Evolutionary conservation across 2,888 invertebrate species (phyloP).

Genomic region (Dicyrtomina minuta): DNA sequence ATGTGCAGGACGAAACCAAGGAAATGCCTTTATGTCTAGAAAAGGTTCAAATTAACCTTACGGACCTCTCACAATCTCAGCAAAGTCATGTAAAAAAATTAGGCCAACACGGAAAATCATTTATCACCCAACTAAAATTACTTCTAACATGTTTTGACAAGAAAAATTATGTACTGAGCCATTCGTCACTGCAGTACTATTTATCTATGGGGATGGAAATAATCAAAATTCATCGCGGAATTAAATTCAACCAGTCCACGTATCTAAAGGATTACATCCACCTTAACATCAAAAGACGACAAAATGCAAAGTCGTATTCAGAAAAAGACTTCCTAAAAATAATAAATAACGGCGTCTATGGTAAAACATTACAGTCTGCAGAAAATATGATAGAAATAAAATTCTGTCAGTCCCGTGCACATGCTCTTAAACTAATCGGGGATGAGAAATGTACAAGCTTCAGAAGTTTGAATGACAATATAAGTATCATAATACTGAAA

Average conservation of each 20-base stretch:
- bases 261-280: background rate
- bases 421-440: no score
- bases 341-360: no score
- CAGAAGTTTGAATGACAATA: no score
- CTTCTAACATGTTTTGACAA: slow-evolving; percentile 2
- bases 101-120: background rate
- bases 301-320: background rate
- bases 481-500: no score
- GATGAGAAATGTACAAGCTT: no score
- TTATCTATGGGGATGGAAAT: background rate
- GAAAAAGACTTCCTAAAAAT: no score
- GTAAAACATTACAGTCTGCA: no score
- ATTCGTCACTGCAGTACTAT: background rate
- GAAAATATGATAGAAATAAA: no score
- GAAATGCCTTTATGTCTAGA: background rate
- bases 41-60: background rate
- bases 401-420: no score
- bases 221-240: background rate
- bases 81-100: background rate
- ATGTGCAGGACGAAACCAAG: background rate
- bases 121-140: background rate
- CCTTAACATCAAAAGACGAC: background rate
- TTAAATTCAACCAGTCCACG: background rate
- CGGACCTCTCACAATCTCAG: background rate
- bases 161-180: background rate